Base-by-base conservation (phyloP, 2,888 invertebrate species). In the Zaprionus lineosus region DNA sequence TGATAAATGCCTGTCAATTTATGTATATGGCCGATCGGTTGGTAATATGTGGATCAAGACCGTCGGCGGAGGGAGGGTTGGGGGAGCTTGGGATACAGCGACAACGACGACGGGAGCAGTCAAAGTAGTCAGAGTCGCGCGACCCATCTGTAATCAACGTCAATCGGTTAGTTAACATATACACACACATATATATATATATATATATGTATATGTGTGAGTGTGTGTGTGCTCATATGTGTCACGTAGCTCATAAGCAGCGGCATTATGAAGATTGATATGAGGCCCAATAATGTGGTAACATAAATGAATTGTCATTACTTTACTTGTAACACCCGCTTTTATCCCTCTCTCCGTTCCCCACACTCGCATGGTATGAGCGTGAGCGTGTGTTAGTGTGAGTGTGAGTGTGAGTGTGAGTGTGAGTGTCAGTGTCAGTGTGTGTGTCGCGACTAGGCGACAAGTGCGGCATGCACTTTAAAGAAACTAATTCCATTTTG, bases 221-320 rank as follows among this genome's bases (percentile, higher is more conserved):
- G 18, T 26, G 47, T 52, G 34, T 48, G 11, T 36, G 24, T 29
- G 36, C 53, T 34, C 57, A 11, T 37, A 52, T 62, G 63, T 70
- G 82, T 74, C 82, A 78, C 77, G 81, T 78, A 65, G 60, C 64
- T 77, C 69, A 64, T 71, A 71, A 74, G 58, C 73, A 72, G 59
- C 69, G 69, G 50, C 83, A 73, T 81, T 81, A 81, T 74, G 57
- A 83, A 81, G 81, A 85, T 81, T 73, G 73, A 81, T 81, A 66
- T 66, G 74, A 60, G 67, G 68, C 71, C 84, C 79, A 81, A 81
- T 85, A 83, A 83, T 70, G 76, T 85, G 84, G 73, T 73, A 81
- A 72, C 79, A 78, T 78, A 84, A 82, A 84, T 75, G 79, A 82
- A 75, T 73, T 75, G 79, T 74, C 79, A 84, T 79, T 79, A 79